A percentile compares a stretch with the other conserved stretches of the same genome.
Evolutionary conservation across 2,888 invertebrate genomes (phyloP).

Genomic region (Cryptocephalus moraei): DNA sequence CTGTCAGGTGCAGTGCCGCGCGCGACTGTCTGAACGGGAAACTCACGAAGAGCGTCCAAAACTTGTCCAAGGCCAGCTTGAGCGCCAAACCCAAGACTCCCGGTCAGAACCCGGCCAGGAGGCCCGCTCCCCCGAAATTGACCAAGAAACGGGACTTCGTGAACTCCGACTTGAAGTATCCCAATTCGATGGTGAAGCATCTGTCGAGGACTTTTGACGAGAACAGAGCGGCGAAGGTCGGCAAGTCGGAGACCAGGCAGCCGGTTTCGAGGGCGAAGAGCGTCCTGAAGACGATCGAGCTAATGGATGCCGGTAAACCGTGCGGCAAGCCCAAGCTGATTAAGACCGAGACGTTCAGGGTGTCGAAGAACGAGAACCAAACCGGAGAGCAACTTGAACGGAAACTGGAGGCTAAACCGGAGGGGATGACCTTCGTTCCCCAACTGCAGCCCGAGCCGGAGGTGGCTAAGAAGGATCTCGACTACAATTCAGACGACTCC

Average conservation of each 20-base stretch:
- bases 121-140: background rate
- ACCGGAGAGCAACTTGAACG: no score
- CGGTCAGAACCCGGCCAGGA: background rate
- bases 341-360: conserved; percentile 15
- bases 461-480: conserved; percentile 13
- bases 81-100: conserved; percentile 4
- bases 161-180: background rate
- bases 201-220: conserved; percentile 2
- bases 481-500: conserved; percentile 62
- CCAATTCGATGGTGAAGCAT: conserved; percentile 1
- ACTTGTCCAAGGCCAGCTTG: background rate
- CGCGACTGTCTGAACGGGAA: conserved; percentile 7
- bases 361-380: background rate
- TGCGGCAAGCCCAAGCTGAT: conserved; percentile 8
- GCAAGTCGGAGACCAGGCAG: background rate
- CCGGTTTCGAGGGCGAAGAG: background rate
- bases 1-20: conserved; percentile 19
- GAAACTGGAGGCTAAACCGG: background rate
- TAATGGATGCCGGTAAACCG: background rate
- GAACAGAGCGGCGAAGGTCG: background rate
- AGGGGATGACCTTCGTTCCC: background rate
- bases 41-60: conserved; percentile 6
- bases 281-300: background rate
- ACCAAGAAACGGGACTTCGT: conserved; percentile 3
- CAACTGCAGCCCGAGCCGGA: background rate